These are phyloP conservation scores for Drosophila koepferae DNA, from an alignment of 2,888 invertebrate genomes.

Conservation along the genomic window DNA sequence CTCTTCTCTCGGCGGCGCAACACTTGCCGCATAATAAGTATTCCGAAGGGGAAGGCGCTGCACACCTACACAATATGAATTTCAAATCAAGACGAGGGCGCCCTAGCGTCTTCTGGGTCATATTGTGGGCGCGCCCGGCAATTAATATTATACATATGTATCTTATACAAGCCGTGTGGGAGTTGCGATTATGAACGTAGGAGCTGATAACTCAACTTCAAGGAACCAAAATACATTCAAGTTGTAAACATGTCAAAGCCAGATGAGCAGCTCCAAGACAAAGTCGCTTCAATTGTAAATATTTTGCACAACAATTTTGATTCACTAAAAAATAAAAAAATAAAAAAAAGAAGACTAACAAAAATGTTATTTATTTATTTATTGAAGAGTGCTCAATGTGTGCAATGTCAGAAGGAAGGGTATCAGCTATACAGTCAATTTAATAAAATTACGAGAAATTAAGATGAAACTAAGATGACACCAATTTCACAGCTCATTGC, in stretches of 20 bases:
- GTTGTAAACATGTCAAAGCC: not conserved
- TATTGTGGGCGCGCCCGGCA: slow-evolving; percentile 4
- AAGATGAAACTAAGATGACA: too few species aligned
- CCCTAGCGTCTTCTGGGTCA: not conserved
- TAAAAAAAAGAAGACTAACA: too few species aligned
- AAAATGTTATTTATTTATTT: too few species aligned
- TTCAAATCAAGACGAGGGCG: slow-evolving; percentile 10
- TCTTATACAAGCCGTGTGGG: not conserved
- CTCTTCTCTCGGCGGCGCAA: slow-evolving; percentile 35
- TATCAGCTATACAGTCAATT: too few species aligned
- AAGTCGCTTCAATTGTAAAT: too few species aligned
- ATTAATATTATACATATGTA: slow-evolving; percentile 29
- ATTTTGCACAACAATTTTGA: too few species aligned
- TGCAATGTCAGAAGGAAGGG: too few species aligned
- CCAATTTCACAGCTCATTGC: too few species aligned
- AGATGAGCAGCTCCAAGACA: too few species aligned
- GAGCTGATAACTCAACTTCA: not conserved
- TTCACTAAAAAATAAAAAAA: too few species aligned
- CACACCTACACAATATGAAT: slow-evolving; percentile 15
- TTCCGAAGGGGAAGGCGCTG: slow-evolving; percentile 20
- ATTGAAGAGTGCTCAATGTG: too few species aligned
- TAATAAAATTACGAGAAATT: too few species aligned
- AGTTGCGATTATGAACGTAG: not conserved
- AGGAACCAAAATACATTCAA: not conserved
- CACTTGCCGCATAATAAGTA: slow-evolving; percentile 75